Conservation (phyloP, 2,797 vertebrate species). For the Apogon hyalosoma region DNA sequence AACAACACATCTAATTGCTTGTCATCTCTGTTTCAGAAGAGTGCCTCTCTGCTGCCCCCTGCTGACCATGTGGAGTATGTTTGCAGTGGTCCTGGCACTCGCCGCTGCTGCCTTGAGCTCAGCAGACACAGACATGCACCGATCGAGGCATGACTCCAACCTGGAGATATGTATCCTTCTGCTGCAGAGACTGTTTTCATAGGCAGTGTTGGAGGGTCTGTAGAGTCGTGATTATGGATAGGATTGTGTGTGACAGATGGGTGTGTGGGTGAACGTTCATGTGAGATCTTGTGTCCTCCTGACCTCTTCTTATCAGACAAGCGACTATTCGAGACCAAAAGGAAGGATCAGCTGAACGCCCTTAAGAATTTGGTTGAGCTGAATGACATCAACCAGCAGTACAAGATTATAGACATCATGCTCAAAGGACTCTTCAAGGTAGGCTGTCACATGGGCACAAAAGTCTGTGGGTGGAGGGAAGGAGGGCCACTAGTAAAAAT, state of each 20-base stretch:
- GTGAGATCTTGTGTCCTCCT: conserved; percentile 53
- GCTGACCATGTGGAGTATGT: conserved; percentile 86
- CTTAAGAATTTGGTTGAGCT: conserved; percentile 97
- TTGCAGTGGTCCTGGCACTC: conserved; percentile 80
- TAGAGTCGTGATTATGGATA: conserved; percentile 5
- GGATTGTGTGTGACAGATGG: conserved; percentile 11
- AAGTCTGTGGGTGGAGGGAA: not conserved
- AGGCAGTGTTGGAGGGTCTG: not conserved
- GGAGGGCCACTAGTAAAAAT: not conserved
- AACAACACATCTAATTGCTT: not conserved
- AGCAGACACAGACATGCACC: conserved; percentile 80
- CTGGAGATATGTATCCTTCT: conserved; percentile 97
- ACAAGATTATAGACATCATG: conserved; percentile 99
- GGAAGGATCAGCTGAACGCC: conserved; percentile 95
- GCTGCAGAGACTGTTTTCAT: not conserved
- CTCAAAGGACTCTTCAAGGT: conserved; percentile 98
- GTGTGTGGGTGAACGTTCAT: conserved; percentile 12
- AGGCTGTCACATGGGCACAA: not conserved
- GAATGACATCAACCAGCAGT: conserved; percentile 96
- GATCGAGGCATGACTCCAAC: conserved; percentile 86
- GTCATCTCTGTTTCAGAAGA: conserved; percentile 20
- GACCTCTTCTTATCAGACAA: conserved; percentile 88
- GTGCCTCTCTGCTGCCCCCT: conserved; percentile 59
- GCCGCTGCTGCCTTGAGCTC: conserved; percentile 73
- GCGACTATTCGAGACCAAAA: conserved; percentile 96